phyloP scores from a whole-genome alignment of 2,888 invertebrate genomes.

The Melanotus villosus region DNA sequence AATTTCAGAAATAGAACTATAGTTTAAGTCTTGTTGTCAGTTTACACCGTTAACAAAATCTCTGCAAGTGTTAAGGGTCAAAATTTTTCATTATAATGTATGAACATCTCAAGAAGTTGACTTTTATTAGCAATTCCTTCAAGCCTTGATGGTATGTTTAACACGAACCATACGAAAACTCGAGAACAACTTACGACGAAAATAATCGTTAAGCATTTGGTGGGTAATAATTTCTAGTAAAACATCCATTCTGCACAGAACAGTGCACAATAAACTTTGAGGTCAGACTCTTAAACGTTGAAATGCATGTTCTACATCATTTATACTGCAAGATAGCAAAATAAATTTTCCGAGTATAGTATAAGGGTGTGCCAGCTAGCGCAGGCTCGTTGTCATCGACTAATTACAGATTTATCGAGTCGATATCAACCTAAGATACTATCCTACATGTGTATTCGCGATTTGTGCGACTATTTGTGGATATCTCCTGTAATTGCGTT shows the following conservation, averaged over 20 bases:
- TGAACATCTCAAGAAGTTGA: no score
- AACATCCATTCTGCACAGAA: slow-evolving; percentile 39
- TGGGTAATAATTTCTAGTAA: slow-evolving; percentile 38
- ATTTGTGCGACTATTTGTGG: slow-evolving; percentile 41
- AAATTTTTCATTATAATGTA: no score
- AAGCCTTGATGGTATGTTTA: not conserved
- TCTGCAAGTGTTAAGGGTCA: no score
- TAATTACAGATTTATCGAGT: slow-evolving; percentile 54
- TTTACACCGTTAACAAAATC: no score
- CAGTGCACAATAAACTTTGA: slow-evolving; percentile 43
- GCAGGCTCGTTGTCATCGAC: slow-evolving; percentile 52
- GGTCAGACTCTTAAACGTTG: slow-evolving; percentile 44
- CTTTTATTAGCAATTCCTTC: not conserved
- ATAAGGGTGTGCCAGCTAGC: slow-evolving; percentile 51
- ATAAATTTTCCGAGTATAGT: slow-evolving; percentile 45
- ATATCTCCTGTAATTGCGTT: slow-evolving; percentile 40
- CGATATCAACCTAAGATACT: slow-evolving; percentile 45
- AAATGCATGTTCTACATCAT: slow-evolving; percentile 48
- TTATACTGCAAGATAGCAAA: slow-evolving; percentile 43
- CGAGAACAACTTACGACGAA: slow-evolving; percentile 17
- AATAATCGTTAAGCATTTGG: slow-evolving; percentile 43
- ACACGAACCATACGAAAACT: slow-evolving; percentile 23
- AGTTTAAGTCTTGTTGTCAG: no score
- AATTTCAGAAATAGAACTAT: no score
- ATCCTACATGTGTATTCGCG: slow-evolving; percentile 43